phyloP scores from a whole-genome alignment of 2,113 vertebrate genomes.

The Aix galericulata region DNA sequence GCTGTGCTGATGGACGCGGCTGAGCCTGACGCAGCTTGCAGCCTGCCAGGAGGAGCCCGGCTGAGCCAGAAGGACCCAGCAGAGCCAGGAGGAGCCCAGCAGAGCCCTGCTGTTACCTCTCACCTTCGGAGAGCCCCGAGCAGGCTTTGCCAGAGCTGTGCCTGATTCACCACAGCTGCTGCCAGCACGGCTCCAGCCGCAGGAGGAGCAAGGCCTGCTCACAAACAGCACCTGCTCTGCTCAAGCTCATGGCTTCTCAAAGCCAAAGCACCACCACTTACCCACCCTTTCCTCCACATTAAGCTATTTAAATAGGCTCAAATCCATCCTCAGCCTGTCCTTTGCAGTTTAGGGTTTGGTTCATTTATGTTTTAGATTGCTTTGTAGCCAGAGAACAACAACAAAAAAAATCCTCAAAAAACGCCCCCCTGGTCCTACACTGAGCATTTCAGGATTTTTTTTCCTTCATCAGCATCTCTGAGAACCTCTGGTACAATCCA shows the following conservation, averaged over 20 bases:
- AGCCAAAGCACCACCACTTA: background rate
- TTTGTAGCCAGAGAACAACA: background rate
- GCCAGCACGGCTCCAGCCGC: accelerated
- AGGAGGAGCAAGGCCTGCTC: background rate
- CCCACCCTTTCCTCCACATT: background rate
- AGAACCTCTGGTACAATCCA: background rate
- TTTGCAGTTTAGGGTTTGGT: background rate
- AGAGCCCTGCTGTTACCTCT: background rate
- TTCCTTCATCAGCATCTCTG: background rate
- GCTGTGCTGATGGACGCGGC: background rate
- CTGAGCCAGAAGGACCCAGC: background rate
- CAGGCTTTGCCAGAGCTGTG: background rate
- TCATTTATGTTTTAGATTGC: background rate
- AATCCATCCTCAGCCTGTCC: background rate
- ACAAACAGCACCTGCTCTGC: background rate
- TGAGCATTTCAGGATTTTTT: background rate
- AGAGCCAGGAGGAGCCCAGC: background rate
- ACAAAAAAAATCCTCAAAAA: background rate
- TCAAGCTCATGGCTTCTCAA: background rate
- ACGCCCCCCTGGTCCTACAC: background rate
- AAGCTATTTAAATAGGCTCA: background rate
- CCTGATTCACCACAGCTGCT: background rate
- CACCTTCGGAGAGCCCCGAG: background rate
- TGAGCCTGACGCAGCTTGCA: background rate
- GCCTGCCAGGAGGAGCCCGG: background rate